phyloP scores from a whole-genome alignment of 2,888 invertebrate species.

The Perizoma flavofasciatum region DNA sequence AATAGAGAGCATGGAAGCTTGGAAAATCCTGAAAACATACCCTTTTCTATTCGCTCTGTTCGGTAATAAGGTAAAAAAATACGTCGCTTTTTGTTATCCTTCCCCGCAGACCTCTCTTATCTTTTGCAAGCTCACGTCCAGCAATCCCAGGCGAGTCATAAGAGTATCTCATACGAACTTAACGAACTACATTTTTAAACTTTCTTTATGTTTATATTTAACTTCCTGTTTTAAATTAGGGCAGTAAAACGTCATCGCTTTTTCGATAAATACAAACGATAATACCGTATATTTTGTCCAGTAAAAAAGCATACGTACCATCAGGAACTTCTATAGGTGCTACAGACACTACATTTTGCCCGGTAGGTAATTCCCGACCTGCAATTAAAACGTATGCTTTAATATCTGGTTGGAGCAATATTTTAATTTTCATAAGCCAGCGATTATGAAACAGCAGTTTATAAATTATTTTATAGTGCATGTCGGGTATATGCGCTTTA shows the following conservation, averaged over 20 bases:
- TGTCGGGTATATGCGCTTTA: slow-evolving; percentile 22
- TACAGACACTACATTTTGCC: slow-evolving; percentile 80
- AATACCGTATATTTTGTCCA: slow-evolving; percentile 8
- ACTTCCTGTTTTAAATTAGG: slow-evolving; percentile 20
- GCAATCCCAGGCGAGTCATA: slow-evolving; percentile 24
- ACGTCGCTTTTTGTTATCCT: slow-evolving; percentile 16
- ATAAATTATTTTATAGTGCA: slow-evolving; percentile 35
- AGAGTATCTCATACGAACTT: slow-evolving; percentile 25
- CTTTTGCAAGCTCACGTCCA: slow-evolving; percentile 25
- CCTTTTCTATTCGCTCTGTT: slow-evolving; percentile 8
- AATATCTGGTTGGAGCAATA: slow-evolving; percentile 39
- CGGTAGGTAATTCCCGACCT: slow-evolving; percentile 78
- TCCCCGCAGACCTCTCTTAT: slow-evolving; percentile 24
- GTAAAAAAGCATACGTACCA: slow-evolving; percentile 61
- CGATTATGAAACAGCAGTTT: slow-evolving; percentile 29
- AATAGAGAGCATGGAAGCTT: slow-evolving; percentile 2
- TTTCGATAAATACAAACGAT: slow-evolving; percentile 5
- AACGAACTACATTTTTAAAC: slow-evolving; percentile 27
- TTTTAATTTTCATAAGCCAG: slow-evolving; percentile 34
- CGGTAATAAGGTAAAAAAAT: slow-evolving; percentile 27
- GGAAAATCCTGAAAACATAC: slow-evolving; percentile 19
- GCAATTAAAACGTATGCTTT: slow-evolving; percentile 58
- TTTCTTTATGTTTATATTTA: slow-evolving; percentile 27
- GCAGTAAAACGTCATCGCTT: slow-evolving; percentile 9
- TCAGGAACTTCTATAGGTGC: slow-evolving; percentile 79